Conservation (phyloP, 2,888 invertebrate genomes). For the Rotaria magnacalcarata region DNA sequence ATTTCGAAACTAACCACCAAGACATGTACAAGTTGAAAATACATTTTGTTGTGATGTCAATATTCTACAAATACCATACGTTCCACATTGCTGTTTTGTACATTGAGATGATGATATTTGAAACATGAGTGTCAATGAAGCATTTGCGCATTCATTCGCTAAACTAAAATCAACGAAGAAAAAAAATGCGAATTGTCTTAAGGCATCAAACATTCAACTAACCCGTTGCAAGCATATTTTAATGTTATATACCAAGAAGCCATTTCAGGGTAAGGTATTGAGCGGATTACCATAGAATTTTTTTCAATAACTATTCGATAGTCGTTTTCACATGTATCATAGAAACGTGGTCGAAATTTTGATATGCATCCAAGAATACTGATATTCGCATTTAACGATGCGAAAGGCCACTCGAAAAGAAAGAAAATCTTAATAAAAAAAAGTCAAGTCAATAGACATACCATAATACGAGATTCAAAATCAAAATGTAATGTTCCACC, state of each 20-base stretch:
- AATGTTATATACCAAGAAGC: neutral
- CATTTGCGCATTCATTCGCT: neutral
- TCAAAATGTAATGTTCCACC: slow-evolving; percentile 19
- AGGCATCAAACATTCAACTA: neutral
- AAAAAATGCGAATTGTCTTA: neutral
- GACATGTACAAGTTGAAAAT: slow-evolving; percentile 40
- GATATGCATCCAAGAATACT: neutral
- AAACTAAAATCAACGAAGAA: neutral
- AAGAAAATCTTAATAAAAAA: too few species aligned
- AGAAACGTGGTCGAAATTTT: neutral
- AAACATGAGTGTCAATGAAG: neutral
- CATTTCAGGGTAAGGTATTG: neutral
- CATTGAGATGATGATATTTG: slow-evolving; percentile 45
- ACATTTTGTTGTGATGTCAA: slow-evolving; percentile 43
- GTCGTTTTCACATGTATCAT: neutral
- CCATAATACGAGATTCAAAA: slow-evolving; percentile 3
- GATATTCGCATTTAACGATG: neutral
- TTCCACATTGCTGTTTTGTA: slow-evolving; percentile 41
- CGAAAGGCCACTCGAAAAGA: neutral
- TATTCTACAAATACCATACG: slow-evolving; percentile 41
- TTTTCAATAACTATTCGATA: neutral
- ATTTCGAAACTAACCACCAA: neutral
- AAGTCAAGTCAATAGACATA: neutral
- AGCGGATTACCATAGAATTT: neutral
- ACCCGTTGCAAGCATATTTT: neutral